A percentile compares a stretch with the other conserved stretches of the same genome.
Evolutionary conservation across 2,888 invertebrate genomes (phyloP).

Genomic region (Cryptophagus acutangulus): DNA sequence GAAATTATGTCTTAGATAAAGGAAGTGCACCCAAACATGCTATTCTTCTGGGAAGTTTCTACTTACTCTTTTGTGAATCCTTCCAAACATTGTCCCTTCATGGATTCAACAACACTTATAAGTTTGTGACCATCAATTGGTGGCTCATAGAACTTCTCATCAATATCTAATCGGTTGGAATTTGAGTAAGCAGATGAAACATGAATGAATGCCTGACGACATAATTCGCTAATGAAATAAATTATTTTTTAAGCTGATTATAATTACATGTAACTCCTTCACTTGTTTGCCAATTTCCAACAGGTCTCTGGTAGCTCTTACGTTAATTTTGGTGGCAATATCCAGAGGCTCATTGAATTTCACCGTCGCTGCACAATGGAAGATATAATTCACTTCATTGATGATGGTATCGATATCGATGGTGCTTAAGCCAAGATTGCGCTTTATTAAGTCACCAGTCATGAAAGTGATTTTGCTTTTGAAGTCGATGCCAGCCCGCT

Average conservation of each 20-base stretch:
- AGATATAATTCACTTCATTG: slow-evolving; percentile 56
- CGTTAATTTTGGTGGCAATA: slow-evolving; percentile 60
- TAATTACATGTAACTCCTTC: slow-evolving; percentile 53
- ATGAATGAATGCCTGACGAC: slow-evolving; percentile 3
- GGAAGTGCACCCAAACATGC: too few species aligned
- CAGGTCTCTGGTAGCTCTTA: slow-evolving; percentile 57
- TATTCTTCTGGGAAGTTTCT: too few species aligned
- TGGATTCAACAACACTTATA: background rate
- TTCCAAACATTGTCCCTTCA: slow-evolving; percentile 16
- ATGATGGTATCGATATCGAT: slow-evolving; percentile 46
- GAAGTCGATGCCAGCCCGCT: too few species aligned
- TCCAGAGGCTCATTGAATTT: slow-evolving; percentile 63
- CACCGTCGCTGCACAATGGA: slow-evolving; percentile 68
- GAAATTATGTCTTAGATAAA: background rate
- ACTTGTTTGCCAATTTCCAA: slow-evolving; percentile 58
- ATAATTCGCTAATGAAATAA: background rate
- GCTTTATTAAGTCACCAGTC: background rate
- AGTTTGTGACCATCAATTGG: too few species aligned
- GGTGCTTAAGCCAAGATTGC: background rate
- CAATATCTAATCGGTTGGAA: background rate
- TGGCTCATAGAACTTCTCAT: slow-evolving; percentile 1
- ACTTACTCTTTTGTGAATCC: too few species aligned
- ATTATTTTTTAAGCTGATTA: background rate
- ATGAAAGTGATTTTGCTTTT: too few species aligned
- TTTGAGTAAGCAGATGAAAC: slow-evolving; percentile 6